Evolutionary conservation across 30 jellyfish, hydroid and myxozoan species (phyloP).

Genomic region (Phacellophora camtschatica): DNA sequence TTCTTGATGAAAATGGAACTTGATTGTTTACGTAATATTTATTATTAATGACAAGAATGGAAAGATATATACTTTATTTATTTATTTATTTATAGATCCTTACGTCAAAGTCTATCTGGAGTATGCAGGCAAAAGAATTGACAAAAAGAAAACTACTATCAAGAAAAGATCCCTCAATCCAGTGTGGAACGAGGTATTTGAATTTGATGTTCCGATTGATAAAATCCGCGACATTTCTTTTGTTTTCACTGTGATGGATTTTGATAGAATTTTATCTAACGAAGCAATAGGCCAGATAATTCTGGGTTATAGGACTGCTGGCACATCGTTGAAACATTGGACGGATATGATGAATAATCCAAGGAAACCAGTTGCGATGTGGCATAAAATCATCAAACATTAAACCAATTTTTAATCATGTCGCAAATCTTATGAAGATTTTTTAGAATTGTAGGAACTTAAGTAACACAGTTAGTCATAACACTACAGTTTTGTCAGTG

Average conservation of each 20-base stretch:
- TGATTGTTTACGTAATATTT: too few species aligned
- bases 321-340: slow-evolving; percentile 91
- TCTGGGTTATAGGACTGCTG: slow-evolving; percentile 94
- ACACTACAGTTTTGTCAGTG: too few species aligned
- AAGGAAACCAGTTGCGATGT: slow-evolving; percentile 80
- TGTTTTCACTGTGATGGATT: slow-evolving; percentile 89
- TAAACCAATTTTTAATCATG: not conserved
- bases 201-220: slow-evolving; percentile 88
- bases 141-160: slow-evolving; percentile 76
- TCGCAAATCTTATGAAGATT: too few species aligned
- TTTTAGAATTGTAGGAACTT: too few species aligned
- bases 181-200: slow-evolving; percentile 88
- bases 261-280: slow-evolving; percentile 74
- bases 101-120: slow-evolving; percentile 75
- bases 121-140: slow-evolving; percentile 86
- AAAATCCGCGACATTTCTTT: slow-evolving; percentile 84
- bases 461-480: too few species aligned
- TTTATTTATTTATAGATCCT: slow-evolving; percentile 83
- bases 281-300: slow-evolving; percentile 87
- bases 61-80: too few species aligned
- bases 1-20: too few species aligned
- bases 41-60: too few species aligned
- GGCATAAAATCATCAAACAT: slow-evolving; percentile 86
- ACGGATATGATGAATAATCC: slow-evolving; percentile 95
- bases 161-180: slow-evolving; percentile 74